Base-by-base conservation (phyloP, 2,888 invertebrate genomes). In the Poecilobothrus nobilitatus region DNA sequence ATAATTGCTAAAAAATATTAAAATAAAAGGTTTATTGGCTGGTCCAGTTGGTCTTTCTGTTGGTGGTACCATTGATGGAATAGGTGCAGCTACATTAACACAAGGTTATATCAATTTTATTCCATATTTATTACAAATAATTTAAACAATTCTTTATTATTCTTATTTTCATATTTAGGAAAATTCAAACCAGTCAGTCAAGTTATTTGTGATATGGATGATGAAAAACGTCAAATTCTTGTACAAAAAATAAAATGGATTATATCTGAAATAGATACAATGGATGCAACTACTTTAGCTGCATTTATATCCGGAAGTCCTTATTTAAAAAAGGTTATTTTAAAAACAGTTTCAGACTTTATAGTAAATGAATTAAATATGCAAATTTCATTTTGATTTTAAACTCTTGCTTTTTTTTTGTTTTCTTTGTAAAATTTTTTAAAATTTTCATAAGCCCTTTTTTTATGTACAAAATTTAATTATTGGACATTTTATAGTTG, bases 11-110 rank as follows among this genome's bases (percentile, higher is more conserved):
- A 37, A 5, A 37, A 5, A 37, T 10, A 37, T 37, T 37, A 37
- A 8, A 37, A 37, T 8, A 53, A 18, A 3, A 53, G 53, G 53
- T 53, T 53, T 53, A n/a, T 6, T 53, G 15, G 53, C 18, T 18
- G 81, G 81, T 0, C 81, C 81, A 22, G 72, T 76, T 2, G 81
- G 81, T 0, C 41, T 81, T 33, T 80, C 80, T 1, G 70, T 80
- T 22, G 81, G 81, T 65, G 79, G 81, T 1, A 75, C 78, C 0
- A 76, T 77, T 18, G 81, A 81, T 0, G 79, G 80, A 7, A 66
- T 80, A 0, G 73, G 76, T 4, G 81, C 81, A 1, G 79, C 78
- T 66, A 75, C 74, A 69, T 73, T 79, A 73, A 76, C 81, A 3
- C 75, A 75, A 70, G 80, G 81, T 81, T 68, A 69, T 73, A 27